Base-by-base conservation (phyloP, 2,888 invertebrate species). In the Bimastos eiseni region DNA sequence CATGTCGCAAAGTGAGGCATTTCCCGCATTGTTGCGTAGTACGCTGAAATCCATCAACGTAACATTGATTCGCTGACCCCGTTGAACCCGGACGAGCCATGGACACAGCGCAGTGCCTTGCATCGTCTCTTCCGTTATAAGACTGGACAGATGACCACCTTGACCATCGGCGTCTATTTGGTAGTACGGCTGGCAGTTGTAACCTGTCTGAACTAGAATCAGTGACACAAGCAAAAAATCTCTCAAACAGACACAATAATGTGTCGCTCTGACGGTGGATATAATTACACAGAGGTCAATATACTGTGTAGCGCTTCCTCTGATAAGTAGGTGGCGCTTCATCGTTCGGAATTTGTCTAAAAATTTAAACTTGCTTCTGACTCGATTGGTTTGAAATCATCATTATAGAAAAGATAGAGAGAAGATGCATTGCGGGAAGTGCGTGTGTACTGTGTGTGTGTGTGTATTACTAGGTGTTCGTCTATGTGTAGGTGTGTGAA, bases 31-130 rank as follows among this genome's bases (percentile, higher is more conserved):
- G 86, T 86, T 86, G 17, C 86, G 86, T 86, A 86, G 86, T 19
- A 86, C 86, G 19, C 86, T 70, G 91, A 92, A 92, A 90, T 92
- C 91, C 38, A 91, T 88, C 83, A 92, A 84, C 24, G 91, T 91
- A 49, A 92, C 83, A 88, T 92, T 91, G 91, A 92, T 91, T 38
- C 91, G 90, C 90, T 92, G 92, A 84, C 92, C 92, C 90, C 91
- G 90, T 44, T 88, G 84, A 17, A 90, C 91, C n/a, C 83, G 90
- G 36, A 92, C 90, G 44, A 91, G 90, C 91, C 92, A 92, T 6
- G 92, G 92, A 89, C 92, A 92, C 21, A 89, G 88, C 17, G 83
- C 44, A 38, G 91, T 90, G 49, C 91, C 91, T 33, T 91, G 90
- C 44, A 83, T 90, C 34, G 55, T 86, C 37, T 83, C 88, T 38